Percentiles rank a stretch among this genome's conserved stretches.
Evolutionary conservation across 2,888 invertebrate genomes (phyloP).

Genomic region (Drosophila austrosaltans): DNA sequence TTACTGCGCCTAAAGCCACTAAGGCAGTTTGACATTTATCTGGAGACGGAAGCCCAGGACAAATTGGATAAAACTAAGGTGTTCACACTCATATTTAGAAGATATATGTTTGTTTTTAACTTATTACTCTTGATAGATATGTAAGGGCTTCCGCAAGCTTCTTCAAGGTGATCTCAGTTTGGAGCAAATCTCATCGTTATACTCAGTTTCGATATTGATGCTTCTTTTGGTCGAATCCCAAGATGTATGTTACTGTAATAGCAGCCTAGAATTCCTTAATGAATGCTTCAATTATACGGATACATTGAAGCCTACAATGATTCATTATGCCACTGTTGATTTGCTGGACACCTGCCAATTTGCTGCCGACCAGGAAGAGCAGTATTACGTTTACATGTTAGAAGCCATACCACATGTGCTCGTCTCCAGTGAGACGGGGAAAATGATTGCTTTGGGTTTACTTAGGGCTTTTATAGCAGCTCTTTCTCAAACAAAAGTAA

Average conservation of each 20-base stretch:
- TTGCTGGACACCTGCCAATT: conserved; percentile 42
- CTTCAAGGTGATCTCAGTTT: conserved; percentile 45
- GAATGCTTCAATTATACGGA: conserved; percentile 60
- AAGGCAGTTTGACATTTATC: conserved; percentile 25
- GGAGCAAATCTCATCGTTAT: conserved; percentile 52
- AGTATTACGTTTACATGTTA: conserved; percentile 44
- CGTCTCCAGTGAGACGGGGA: conserved; percentile 63
- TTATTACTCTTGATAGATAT: conserved; percentile 36
- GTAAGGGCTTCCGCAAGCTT: conserved; percentile 26
- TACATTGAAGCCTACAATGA: conserved; percentile 65
- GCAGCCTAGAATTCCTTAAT: conserved; percentile 53
- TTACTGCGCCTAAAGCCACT: conserved; percentile 35
- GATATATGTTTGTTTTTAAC: not conserved
- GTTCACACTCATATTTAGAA: conserved; percentile 1
- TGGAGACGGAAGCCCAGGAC: conserved; percentile 4
- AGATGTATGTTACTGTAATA: conserved; percentile 3
- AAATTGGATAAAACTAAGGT: conserved; percentile 27
- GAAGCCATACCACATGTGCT: conserved; percentile 58
- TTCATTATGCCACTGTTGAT: conserved; percentile 54
- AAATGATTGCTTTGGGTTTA: conserved; percentile 57
- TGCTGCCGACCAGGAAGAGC: conserved; percentile 26
- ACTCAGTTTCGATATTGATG: conserved; percentile 43
- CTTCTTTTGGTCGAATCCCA: conserved; percentile 31
- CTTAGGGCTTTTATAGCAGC: conserved; percentile 48
- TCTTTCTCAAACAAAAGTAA: conserved; percentile 37